Evolutionary conservation across 2,797 vertebrate species (phyloP), one percentile per base, ranked within the genome.

Genomic region (Galaxias olidus): DNA sequence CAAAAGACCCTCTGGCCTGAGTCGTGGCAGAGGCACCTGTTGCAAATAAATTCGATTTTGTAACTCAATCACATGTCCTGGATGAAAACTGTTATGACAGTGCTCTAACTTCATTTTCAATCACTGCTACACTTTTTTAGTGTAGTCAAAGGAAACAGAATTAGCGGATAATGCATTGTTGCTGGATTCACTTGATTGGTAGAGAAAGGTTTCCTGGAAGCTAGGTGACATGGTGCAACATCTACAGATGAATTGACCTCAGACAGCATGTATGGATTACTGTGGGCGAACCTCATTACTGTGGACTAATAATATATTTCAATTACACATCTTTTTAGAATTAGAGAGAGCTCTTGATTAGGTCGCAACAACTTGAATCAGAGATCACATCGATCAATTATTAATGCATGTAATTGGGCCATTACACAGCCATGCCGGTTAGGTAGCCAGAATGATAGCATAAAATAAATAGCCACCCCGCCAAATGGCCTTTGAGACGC

Each of bases 11-110:
- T 89, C 80, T 77, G 81, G 86, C 78, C 84, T 89, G 80, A 74
- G 83, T 84, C 78, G 78, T 87, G 85, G 87, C 86, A 81, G 74
- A 80, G 79, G 87, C 90, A 92, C 91, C 91, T 93, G 91, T 92
- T 90, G 87, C 84, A 87, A 86, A 90, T 80, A 78, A 87, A 87
- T 89, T 88, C 86, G 77, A 84, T 78, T 88, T 88, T 88, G 88
- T 88, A 90, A 91, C 85, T 87, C 83, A 88, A 89, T 89, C 89
- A 89, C 84, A 89, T 78, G 82, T 87, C 77, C 80, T 81, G 80
- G 90, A 90, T 87, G 83, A 88, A 91, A 91, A 92, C 80, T 86
- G 84, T 90, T 91, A 89, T 89, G 87, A 69, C 75, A 90, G 80
- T 85, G 71, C 67, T 69, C 69, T 49, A 30, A 62, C 81, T 87